Percentiles rank a stretch among this genome's conserved stretches.
phyloP scores from a whole-genome alignment of 2,888 invertebrate species.

The Automeris io region DNA sequence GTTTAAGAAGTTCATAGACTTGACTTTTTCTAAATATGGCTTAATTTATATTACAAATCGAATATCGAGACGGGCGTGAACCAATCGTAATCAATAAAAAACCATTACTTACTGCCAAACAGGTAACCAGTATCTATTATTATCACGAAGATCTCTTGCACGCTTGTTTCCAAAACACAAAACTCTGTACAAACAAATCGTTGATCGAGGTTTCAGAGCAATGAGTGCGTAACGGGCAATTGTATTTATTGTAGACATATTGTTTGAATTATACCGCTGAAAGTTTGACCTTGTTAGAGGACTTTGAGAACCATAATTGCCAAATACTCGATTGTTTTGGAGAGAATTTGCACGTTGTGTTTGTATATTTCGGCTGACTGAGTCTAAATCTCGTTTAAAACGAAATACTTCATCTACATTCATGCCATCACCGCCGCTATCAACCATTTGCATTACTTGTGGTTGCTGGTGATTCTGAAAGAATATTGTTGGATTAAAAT shows the following conservation, averaged over 20 bases:
- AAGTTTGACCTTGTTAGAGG: constrained; percentile 29
- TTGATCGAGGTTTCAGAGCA: constrained; percentile 71
- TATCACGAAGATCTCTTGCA: constrained; percentile 72
- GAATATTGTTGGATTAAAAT: neutral
- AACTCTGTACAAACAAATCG: constrained; percentile 78
- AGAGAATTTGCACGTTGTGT: neutral
- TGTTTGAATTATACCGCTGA: constrained; percentile 24
- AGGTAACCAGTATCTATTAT: constrained; percentile 82
- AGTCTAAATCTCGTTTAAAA: constrained; percentile 39
- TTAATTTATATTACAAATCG: neutral
- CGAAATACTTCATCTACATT: constrained; percentile 66
- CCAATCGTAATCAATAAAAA: neutral
- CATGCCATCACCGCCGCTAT: constrained; percentile 47
- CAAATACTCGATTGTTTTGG: neutral
- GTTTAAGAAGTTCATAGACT: too few species aligned
- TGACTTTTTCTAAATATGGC: neutral
- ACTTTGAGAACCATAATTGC: constrained; percentile 17
- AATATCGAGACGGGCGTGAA: neutral
- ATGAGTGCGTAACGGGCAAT: constrained; percentile 72
- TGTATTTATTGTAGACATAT: constrained; percentile 68
- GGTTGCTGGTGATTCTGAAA: constrained; percentile 53
- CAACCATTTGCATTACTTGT: constrained; percentile 66
- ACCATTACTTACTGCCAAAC: constrained; percentile 82
- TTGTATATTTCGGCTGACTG: neutral
- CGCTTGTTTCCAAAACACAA: constrained; percentile 82